Conservation (phyloP, 2,888 invertebrate genomes). For the Zonitis immaculata region DNA sequence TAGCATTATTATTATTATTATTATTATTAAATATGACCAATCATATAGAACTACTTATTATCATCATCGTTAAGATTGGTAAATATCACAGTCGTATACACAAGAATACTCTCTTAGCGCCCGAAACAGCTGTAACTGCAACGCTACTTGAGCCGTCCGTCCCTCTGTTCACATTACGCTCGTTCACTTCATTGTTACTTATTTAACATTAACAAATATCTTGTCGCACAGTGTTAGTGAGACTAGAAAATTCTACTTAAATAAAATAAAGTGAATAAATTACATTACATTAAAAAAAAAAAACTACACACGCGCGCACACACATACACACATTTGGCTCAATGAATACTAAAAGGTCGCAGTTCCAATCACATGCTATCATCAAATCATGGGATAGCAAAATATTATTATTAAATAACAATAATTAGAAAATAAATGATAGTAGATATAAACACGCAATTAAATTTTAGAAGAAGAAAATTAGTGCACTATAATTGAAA, state of each 20-base stretch:
- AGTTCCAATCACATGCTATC: constrained; percentile 25
- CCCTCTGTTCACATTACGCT: not conserved
- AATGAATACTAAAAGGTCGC: constrained; percentile 26
- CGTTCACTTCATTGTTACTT: too few relatives aligned
- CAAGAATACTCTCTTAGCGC: constrained; percentile 47
- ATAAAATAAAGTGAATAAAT: constrained; percentile 2
- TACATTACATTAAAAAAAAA: not conserved
- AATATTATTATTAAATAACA: too few relatives aligned
- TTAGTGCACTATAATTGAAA: too few relatives aligned
- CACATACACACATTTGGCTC: constrained; percentile 28
- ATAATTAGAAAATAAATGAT: too few relatives aligned
- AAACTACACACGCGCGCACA: too few relatives aligned
- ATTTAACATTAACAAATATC: not conserved
- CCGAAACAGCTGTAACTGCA: constrained; percentile 49
- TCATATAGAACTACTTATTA: constrained; percentile 36
- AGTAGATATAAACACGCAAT: too few relatives aligned
- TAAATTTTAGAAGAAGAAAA: too few relatives aligned
- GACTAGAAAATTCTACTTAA: constrained; percentile 25
- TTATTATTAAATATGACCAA: constrained; percentile 28
- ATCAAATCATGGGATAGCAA: constrained; percentile 29
- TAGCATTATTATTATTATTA: constrained; percentile 31
- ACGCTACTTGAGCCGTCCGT: constrained; percentile 34
- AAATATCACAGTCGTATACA: constrained; percentile 48
- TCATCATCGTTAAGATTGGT: constrained; percentile 38
- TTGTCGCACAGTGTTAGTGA: constrained; percentile 11